Conservation (phyloP, 2,797 vertebrate species). For the Petrocephalus sullivani region DNA sequence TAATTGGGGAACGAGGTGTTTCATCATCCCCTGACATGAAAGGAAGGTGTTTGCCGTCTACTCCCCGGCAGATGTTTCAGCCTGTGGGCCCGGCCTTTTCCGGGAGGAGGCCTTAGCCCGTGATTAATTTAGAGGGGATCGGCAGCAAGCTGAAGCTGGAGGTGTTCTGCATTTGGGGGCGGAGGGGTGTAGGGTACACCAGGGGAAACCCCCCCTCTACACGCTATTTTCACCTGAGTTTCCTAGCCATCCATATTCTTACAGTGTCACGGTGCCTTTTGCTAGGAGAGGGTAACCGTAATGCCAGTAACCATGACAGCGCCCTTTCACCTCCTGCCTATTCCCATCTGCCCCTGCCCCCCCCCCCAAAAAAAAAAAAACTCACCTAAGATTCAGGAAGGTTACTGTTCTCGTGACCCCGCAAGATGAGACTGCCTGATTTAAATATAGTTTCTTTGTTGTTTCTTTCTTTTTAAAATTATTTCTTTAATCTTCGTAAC, state of each 20-base stretch:
- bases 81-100: background rate
- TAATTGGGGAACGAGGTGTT: background rate
- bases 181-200: background rate
- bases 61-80: background rate
- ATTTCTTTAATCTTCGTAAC: slow-evolving; percentile 25
- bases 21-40: background rate
- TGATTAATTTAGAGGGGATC: background rate
- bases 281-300: background rate
- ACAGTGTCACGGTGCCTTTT: background rate
- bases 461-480: slow-evolving; percentile 1
- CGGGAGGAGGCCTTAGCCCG: background rate
- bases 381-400: slow-evolving; percentile 33
- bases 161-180: background rate
- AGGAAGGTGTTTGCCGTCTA: background rate
- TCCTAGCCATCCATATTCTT: background rate
- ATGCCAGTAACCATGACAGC: background rate
- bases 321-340: background rate
- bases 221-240: background rate
- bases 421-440: slow-evolving; percentile 25
- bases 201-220: background rate
- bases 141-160: background rate
- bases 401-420: slow-evolving; percentile 24
- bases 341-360: background rate
- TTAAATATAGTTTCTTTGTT: slow-evolving; percentile 12
- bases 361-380: background rate